Percentiles rank a stretch among this genome's conserved stretches.
phyloP scores from a whole-genome alignment of 2,797 vertebrate genomes.

The Cheirogaleus major region DNA sequence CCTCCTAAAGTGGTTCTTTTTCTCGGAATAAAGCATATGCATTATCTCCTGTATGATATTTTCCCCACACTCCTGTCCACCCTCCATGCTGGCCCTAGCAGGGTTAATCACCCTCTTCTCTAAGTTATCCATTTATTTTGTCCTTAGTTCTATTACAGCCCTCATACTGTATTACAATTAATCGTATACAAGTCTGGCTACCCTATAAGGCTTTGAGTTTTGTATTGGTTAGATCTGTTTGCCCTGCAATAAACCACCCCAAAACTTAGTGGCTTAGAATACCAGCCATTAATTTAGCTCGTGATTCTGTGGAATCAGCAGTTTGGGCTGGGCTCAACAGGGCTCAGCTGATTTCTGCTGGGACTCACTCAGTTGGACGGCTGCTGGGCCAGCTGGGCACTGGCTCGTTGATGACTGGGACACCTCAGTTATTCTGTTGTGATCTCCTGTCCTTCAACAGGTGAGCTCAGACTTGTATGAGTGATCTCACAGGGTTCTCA shows the following conservation, averaged over 20 bases:
- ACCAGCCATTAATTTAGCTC: background rate
- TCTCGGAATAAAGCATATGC: background rate
- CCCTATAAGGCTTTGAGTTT: background rate
- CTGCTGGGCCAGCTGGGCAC: background rate
- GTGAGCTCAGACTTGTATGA: background rate
- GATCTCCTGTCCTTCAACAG: background rate
- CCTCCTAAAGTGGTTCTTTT: background rate
- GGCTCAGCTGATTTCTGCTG: conserved; percentile 47
- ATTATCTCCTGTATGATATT: background rate
- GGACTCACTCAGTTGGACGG: background rate
- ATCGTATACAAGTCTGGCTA: background rate
- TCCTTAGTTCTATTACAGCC: background rate
- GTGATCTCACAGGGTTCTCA: background rate
- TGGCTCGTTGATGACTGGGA: background rate
- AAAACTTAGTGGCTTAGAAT: background rate
- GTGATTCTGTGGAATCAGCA: conserved; percentile 38
- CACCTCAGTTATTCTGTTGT: background rate
- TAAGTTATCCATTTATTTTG: background rate
- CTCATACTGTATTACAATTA: background rate
- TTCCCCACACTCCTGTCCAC: background rate
- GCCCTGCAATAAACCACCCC: background rate
- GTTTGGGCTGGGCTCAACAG: background rate
- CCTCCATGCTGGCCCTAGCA: background rate
- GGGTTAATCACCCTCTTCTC: background rate
- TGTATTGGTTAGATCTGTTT: background rate